Conservation (phyloP, 2,797 vertebrate species). For the Galago senegalensis region DNA sequence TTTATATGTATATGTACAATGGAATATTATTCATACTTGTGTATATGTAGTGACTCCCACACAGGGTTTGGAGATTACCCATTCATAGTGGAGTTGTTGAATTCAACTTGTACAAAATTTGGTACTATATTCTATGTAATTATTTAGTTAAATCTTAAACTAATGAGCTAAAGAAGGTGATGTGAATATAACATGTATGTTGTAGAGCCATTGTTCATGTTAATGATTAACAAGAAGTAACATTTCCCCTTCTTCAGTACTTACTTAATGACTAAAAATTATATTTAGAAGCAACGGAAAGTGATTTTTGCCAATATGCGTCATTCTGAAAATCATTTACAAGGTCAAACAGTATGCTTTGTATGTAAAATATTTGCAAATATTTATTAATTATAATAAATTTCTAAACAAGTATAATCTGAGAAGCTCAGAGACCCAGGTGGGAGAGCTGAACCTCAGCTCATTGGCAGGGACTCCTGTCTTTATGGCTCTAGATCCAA, state of each 20-base stretch:
- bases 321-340: neutral
- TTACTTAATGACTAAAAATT: conserved; percentile 1
- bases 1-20: neutral
- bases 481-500: neutral
- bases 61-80: neutral
- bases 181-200: neutral
- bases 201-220: neutral
- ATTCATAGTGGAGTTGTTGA: neutral
- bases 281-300: neutral
- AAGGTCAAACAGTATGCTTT: neutral
- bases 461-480: neutral
- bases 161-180: neutral
- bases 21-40: neutral
- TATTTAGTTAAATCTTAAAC: neutral
- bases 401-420: neutral
- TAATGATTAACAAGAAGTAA: conserved; percentile 22
- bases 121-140: neutral
- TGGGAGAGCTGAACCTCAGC: neutral
- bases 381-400: neutral
- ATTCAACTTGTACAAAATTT: neutral
- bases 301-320: neutral
- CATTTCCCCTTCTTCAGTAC: neutral
- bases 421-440: neutral
- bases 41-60: neutral
- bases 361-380: neutral